These are phyloP conservation scores for Leptopterna dolabrata DNA, from an alignment of 2,888 invertebrate genomes.

Conservation along the genomic window DNA sequence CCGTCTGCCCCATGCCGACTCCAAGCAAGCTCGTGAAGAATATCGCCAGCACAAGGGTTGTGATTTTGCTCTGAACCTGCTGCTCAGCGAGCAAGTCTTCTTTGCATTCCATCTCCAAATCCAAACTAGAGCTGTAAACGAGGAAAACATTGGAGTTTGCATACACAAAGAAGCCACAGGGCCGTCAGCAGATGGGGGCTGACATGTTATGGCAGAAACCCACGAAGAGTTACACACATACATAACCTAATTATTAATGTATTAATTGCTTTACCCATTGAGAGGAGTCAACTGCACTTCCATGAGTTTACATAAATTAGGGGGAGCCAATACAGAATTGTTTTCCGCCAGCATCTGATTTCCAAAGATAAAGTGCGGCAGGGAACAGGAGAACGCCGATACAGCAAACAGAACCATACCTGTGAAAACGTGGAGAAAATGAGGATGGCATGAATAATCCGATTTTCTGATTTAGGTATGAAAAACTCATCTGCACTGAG, in stretches of 20 bases:
- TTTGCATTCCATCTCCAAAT: conserved; percentile 68
- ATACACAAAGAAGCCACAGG: no score
- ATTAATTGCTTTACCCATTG: conserved; percentile 23
- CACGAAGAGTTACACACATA: no score
- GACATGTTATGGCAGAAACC: no score
- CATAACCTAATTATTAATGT: not conserved
- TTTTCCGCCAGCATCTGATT: conserved; percentile 74
- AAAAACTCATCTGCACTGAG: no score
- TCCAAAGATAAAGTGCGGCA: conserved; percentile 89
- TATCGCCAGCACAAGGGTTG: conserved; percentile 85
- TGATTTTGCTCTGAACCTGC: conserved; percentile 79
- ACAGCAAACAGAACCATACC: conserved; percentile 85
- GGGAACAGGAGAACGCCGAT: conserved; percentile 86
- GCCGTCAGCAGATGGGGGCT: no score
- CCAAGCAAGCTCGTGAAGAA: conserved; percentile 89
- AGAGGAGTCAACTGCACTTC: not conserved
- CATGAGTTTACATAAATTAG: conserved; percentile 54
- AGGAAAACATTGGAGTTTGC: no score
- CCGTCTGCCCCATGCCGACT: conserved; percentile 92
- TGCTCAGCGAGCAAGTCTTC: conserved; percentile 75
- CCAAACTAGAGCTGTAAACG: conserved; percentile 38
- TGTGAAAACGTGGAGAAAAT: not conserved
- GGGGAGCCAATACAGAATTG: conserved; percentile 57
- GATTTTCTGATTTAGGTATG: not conserved
- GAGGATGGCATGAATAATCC: no score